Base-by-base conservation (phyloP, 2,888 invertebrate species). In the Eristalis pertinax region DNA sequence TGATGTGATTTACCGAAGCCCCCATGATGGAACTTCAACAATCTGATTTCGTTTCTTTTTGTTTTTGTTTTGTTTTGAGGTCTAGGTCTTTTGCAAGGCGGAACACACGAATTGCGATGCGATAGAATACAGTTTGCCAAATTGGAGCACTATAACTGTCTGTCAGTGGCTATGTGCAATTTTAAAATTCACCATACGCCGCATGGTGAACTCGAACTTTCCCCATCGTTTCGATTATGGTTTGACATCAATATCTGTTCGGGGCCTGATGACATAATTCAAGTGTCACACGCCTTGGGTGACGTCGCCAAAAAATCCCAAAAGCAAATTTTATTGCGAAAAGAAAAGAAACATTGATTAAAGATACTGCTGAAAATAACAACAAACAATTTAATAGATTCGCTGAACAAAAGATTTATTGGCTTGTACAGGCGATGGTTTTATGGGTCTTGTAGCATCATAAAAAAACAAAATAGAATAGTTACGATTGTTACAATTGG, bases 1-100 rank as follows among this genome's bases (percentile, higher is more conserved):
- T 50, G 50, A 60, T 63, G 68, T 35, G 62, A 80, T 74, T 80
- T 80, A 50, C 50, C 50, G 50, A 19, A 19, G 50, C 7, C 50
- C 50, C 50, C 50, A 50, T 50, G 50, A 50, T 50, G 50, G 50
- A 50, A 19, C 75, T 67, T 58, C 60, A 41, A 67, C 56, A 67
- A 67, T 26, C n/a, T 65, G 50, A 65, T 56, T 65, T 32, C 26
- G 26, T 1, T 56, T n/a, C n/a, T n/a, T n/a, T n/a, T n/a, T n/a
- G n/a, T n/a, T n/a, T n/a, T n/a, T n/a, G n/a, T n/a, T n/a, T n/a
- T 22, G 1, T 60, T 67, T 38, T 50, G 5, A 19, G 50, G 50
- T 50, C 50, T 50, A 50, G 50, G 50, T 50, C 19, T 50, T 8
- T 19, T 50, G n/a, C 50, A 19, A 8, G 19, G 19, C 19, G 19